phyloP scores from a whole-genome alignment of 2,113 vertebrate genomes.

The Clarias gariepinus region DNA sequence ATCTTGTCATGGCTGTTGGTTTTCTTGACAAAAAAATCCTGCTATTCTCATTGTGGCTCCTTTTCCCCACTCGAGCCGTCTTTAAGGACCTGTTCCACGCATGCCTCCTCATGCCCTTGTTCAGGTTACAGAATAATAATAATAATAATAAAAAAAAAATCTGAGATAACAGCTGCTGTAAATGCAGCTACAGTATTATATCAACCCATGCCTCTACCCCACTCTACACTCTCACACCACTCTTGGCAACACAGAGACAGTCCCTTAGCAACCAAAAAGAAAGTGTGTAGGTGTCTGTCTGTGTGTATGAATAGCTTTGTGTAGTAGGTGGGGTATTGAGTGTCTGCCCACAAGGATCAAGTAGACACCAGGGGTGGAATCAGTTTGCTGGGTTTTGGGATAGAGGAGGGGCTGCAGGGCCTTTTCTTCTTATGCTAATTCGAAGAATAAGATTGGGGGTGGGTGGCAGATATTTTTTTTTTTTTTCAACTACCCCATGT shows the following conservation, averaged over 20 bases:
- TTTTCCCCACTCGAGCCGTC: not conserved
- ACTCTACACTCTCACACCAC: not conserved
- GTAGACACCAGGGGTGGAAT: slow-evolving; percentile 27
- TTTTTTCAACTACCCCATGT: slow-evolving; percentile 30
- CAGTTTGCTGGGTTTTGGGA: not conserved
- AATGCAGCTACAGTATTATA: slow-evolving; percentile 17
- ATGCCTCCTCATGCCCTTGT: not conserved
- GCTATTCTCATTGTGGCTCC: not conserved
- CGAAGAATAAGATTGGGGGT: not conserved
- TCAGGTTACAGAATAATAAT: not conserved
- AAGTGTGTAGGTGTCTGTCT: slow-evolving; percentile 17
- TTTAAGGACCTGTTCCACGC: slow-evolving; percentile 14
- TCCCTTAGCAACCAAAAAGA: slow-evolving; percentile 25
- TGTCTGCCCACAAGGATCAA: slow-evolving; percentile 14
- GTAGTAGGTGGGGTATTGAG: not conserved
- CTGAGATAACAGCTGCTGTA: slow-evolving; percentile 7
- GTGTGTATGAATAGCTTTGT: not conserved
- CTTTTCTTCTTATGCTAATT: slow-evolving; percentile 36
- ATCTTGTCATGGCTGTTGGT: not conserved
- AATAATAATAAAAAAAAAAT: not conserved
- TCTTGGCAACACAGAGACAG: slow-evolving; percentile 37
- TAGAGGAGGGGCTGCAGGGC: not conserved
- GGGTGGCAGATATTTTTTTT: not conserved
- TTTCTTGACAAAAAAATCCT: slow-evolving; percentile 10
- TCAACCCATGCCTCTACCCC: slow-evolving; percentile 3